A percentile compares a stretch with the other conserved stretches of the same genome.
phyloP scores from a whole-genome alignment of 2,113 vertebrate genomes.

The Pluvialis apricaria region DNA sequence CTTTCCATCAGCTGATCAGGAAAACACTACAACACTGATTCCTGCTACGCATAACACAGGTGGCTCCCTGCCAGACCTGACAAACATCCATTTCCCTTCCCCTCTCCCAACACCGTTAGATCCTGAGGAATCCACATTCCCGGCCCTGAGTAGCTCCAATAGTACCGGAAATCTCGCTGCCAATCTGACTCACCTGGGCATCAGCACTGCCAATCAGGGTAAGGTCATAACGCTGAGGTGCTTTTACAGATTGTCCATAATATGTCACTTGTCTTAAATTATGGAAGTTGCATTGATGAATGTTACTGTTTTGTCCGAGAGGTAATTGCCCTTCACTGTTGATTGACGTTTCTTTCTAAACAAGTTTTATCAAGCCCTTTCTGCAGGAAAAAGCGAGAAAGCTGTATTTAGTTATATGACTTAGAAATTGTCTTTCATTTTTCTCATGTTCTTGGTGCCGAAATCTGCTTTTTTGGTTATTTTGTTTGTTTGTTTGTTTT shows the following conservation, averaged over 20 bases:
- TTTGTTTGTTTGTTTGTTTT: neutral
- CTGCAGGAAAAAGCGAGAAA: no score
- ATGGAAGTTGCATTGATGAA: fast-evolving
- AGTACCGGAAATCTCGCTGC: constrained; percentile 89
- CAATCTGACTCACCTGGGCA: constrained; percentile 92
- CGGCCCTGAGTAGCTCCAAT: constrained; percentile 82
- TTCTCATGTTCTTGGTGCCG: neutral
- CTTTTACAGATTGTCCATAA: fast-evolving
- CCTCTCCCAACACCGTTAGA: constrained; percentile 93
- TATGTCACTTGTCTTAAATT: fast-evolving
- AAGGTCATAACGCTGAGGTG: neutral
- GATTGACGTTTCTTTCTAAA: neutral
- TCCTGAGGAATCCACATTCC: constrained; percentile 89
- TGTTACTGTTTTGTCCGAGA: neutral
- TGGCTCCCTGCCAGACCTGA: constrained; percentile 94
- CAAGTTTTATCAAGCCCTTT: neutral
- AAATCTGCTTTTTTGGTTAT: neutral
- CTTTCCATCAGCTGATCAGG: constrained; percentile 94
- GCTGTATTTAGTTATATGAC: neutral
- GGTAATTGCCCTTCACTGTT: fast-evolving
- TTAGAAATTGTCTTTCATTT: neutral
- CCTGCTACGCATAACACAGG: constrained; percentile 92
- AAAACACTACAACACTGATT: constrained; percentile 83
- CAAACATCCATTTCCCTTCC: constrained; percentile 97
- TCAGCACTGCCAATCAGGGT: constrained; percentile 86